phyloP scores from a whole-genome alignment of 2,797 vertebrate genomes.

The Parauchenoglanis punctatus region DNA sequence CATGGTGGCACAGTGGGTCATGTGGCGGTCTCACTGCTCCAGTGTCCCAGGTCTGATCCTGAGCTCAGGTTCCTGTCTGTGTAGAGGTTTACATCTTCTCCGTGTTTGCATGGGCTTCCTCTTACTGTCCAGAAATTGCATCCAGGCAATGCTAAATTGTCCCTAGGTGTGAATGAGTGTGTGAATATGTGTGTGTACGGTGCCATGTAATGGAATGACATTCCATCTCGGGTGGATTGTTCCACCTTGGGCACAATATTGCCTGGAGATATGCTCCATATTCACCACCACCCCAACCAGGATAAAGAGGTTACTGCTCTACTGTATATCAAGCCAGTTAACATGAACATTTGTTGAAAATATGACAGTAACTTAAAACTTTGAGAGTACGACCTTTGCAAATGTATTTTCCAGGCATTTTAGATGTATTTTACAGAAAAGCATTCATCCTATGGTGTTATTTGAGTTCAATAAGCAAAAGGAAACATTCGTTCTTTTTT shows the following conservation, averaged over 20 bases:
- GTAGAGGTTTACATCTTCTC: too few relatives aligned
- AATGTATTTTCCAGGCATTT: background rate
- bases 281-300: background rate
- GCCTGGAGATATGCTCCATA: background rate
- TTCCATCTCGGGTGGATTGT: too few relatives aligned
- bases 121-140: background rate
- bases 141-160: too few relatives aligned
- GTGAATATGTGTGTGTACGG: too few relatives aligned
- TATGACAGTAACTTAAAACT: background rate
- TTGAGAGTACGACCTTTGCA: background rate
- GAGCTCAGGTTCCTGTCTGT: too few relatives aligned
- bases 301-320: background rate
- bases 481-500: background rate
- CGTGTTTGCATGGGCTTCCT: too few relatives aligned
- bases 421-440: background rate
- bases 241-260: background rate
- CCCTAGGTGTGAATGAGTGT: too few relatives aligned
- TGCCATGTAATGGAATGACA: too few relatives aligned
- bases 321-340: background rate
- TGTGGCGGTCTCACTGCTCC: too few relatives aligned
- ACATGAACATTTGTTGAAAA: background rate
- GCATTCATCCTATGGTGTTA: background rate
- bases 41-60: too few relatives aligned
- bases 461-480: background rate
- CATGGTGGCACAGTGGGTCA: too few relatives aligned